These are phyloP conservation scores for Lepidothrix coronata DNA, from an alignment of 2,113 vertebrate species.

Conservation along the genomic window DNA sequence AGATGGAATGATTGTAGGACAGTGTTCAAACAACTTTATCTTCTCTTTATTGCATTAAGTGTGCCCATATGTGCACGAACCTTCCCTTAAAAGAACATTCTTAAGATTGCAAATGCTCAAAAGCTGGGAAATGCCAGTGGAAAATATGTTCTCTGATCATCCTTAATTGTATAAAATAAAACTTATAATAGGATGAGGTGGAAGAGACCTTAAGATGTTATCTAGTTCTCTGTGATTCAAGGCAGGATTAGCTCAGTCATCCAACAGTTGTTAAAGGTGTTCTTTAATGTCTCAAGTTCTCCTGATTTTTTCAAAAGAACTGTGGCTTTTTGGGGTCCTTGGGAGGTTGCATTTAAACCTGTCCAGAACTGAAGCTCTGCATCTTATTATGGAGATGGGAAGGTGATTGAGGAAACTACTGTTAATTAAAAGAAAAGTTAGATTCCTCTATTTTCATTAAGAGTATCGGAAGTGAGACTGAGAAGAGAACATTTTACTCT, in stretches of 20 bases:
- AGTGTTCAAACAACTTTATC: neutral
- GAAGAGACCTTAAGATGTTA: neutral
- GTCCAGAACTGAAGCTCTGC: neutral
- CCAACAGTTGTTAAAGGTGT: neutral
- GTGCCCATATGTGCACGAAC: neutral
- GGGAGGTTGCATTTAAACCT: neutral
- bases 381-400: neutral
- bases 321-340: neutral
- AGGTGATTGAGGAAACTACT: neutral
- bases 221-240: neutral
- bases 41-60: neutral
- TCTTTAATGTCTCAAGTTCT: neutral
- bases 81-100: neutral
- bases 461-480: neutral
- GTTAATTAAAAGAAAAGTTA: constrained; percentile 6
- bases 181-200: neutral
- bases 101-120: neutral
- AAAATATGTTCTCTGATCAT: neutral
- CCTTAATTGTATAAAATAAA: neutral
- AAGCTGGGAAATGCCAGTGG: neutral
- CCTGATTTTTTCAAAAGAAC: neutral
- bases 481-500: neutral
- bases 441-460: neutral
- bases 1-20: neutral
- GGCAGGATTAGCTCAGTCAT: neutral